A percentile compares a stretch with the other conserved stretches of the same genome.
phyloP scores from a whole-genome alignment of 1,140 invertebrate species.

The Drosophila persimilis region DNA sequence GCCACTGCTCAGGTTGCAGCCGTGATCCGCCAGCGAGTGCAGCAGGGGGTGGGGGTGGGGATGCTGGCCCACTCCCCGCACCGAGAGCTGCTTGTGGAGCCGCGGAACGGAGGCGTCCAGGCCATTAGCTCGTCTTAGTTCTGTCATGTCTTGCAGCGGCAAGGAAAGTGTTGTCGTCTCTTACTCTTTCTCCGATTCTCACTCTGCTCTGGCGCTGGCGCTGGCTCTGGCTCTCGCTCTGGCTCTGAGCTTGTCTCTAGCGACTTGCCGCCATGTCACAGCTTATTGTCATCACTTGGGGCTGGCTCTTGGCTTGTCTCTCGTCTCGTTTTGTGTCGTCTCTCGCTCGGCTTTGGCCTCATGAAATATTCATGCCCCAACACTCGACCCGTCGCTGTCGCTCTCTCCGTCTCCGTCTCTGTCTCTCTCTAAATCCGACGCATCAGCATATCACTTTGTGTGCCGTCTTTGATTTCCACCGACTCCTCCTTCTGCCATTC shows the following conservation, averaged over 20 bases:
- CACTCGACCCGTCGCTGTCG: too few species aligned
- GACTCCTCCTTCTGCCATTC: too few species aligned
- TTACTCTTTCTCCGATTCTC: constrained; percentile 4
- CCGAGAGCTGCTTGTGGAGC: constrained; percentile 66
- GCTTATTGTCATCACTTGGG: constrained; percentile 73
- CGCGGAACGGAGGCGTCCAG: constrained; percentile 29
- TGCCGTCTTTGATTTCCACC: constrained; percentile 22
- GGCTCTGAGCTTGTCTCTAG: constrained; percentile 26
- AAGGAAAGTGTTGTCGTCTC: constrained; percentile 6
- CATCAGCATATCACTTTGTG: constrained; percentile 77
- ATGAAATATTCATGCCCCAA: constrained; percentile 71
- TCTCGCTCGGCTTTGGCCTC: constrained; percentile 30
- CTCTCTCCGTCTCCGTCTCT: constrained; percentile 4
- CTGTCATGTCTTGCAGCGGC: constrained; percentile 42
- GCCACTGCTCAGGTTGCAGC: constrained; percentile 68
- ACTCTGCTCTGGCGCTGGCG: constrained; percentile 5
- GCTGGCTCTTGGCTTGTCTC: constrained; percentile 30
- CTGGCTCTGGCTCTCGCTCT: constrained; percentile 5
- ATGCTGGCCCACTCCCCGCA: constrained; percentile 44
- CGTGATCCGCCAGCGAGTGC: constrained; percentile 64
- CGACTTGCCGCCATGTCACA: constrained; percentile 23
- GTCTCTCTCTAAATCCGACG: not conserved
- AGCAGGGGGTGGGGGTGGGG: constrained; percentile 28
- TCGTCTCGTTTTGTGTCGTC: not conserved
- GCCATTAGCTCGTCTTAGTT: constrained; percentile 61